Evolutionary conservation across 2,113 vertebrate genomes (phyloP).

Genomic region (Micromys minutus): DNA sequence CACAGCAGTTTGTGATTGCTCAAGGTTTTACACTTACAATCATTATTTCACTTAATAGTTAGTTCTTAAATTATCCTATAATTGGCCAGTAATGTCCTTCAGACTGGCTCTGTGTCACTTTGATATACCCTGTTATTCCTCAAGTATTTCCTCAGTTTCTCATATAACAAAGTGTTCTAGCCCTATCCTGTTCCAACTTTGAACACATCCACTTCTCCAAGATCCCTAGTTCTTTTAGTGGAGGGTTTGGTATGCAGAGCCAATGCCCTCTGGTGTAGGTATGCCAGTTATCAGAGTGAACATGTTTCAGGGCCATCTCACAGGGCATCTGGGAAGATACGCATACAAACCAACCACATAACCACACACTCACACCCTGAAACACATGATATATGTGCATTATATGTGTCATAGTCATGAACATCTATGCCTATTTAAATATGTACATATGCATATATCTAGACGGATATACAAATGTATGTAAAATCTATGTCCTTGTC

Average conservation of each 20-base stretch:
- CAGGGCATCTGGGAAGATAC: not conserved
- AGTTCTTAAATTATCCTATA: not conserved
- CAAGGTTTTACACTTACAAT: not conserved
- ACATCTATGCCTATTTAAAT: not conserved
- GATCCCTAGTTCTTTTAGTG: not conserved
- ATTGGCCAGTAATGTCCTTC: not conserved
- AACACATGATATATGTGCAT: not conserved
- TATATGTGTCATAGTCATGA: not conserved
- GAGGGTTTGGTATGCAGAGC: not conserved
- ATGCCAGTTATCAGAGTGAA: not conserved
- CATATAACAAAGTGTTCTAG: not conserved
- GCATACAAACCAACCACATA: not conserved
- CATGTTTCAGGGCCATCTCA: not conserved
- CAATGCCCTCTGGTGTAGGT: not conserved
- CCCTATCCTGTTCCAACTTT: not conserved
- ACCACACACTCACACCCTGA: not conserved
- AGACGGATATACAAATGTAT: not conserved
- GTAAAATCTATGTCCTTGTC: not conserved
- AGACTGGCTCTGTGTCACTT: not conserved
- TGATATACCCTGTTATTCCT: not conserved
- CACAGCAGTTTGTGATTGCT: not conserved
- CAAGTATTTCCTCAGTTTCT: not conserved
- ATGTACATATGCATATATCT: not conserved
- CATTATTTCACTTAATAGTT: not conserved
- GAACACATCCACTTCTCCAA: not conserved